These are phyloP conservation scores for Drosophila sp. DNA, from an alignment of 1,140 invertebrate genomes.

Conservation along the genomic window DNA sequence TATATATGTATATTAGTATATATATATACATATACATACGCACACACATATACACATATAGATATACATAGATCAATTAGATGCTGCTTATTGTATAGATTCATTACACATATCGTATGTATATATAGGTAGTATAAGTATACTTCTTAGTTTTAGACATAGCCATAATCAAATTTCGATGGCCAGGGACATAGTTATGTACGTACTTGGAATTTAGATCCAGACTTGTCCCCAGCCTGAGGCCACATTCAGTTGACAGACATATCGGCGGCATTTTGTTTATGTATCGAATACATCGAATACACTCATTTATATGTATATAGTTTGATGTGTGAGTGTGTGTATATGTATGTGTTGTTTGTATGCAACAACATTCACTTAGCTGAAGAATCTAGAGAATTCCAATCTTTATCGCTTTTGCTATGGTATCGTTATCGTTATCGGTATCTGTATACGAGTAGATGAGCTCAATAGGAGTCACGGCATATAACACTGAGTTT, in stretches of 20 bases:
- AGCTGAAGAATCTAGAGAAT: constrained; percentile 13
- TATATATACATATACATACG: constrained; percentile 6
- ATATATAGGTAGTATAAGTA: constrained; percentile 9
- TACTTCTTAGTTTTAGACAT: constrained; percentile 1
- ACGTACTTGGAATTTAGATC: background rate
- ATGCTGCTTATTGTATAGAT: constrained; percentile 41
- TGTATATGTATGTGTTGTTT: constrained; percentile 6
- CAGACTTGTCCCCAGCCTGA: constrained; percentile 7
- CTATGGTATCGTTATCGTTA: constrained; percentile 16
- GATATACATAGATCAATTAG: constrained; percentile 34
- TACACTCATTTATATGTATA: constrained; percentile 3
- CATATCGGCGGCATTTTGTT: constrained; percentile 6
- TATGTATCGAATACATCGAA: background rate
- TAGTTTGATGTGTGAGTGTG: constrained; percentile 4
- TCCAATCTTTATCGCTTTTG: constrained; percentile 10
- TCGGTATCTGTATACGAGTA: constrained; percentile 17
- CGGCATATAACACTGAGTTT: constrained; percentile 50
- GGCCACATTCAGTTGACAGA: constrained; percentile 11
- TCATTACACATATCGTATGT: constrained; percentile 13
- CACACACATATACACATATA: constrained; percentile 28
- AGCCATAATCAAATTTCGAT: constrained; percentile 17
- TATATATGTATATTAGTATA: constrained; percentile 11
- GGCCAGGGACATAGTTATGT: constrained; percentile 14
- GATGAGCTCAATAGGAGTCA: constrained; percentile 69
- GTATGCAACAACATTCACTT: constrained; percentile 62